These are phyloP conservation scores for Thalassarche chlororhynchos DNA, from an alignment of 2,113 vertebrate species.

Conservation along the genomic window DNA sequence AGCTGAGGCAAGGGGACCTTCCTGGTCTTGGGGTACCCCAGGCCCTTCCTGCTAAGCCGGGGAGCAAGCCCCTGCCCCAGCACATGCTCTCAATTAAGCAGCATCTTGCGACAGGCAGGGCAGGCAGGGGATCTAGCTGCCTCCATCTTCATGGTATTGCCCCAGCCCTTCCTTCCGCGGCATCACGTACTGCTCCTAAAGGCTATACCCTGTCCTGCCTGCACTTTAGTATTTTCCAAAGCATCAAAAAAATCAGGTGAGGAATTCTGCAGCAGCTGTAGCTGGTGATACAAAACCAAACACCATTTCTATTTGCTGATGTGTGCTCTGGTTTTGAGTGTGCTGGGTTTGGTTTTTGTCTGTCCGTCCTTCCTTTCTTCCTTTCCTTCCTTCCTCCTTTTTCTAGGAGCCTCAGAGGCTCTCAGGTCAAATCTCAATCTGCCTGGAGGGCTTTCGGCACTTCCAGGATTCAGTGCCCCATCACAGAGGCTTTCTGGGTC, in stretches of 20 bases:
- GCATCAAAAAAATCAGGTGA: not conserved
- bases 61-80: not conserved
- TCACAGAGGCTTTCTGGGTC: not conserved
- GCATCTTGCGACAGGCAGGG: fast-evolving
- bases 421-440: not conserved
- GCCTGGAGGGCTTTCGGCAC: not conserved
- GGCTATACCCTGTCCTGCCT: not conserved
- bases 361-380: too few relatives aligned
- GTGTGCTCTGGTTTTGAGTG: not conserved
- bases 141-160: not conserved
- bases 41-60: fast-evolving
- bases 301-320: fast-evolving
- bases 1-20: not conserved
- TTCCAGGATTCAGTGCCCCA: not conserved
- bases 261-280: not conserved
- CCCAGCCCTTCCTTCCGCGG: not conserved
- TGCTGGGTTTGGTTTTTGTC: not conserved
- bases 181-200: fast-evolving
- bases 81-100: not conserved
- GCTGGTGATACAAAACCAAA: not conserved
- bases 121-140: not conserved
- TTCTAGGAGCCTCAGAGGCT: not conserved
- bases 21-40: not conserved
- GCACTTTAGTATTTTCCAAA: fast-evolving
- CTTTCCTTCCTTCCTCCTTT: not conserved